These are phyloP conservation scores for Myripristis murdjan DNA, from an alignment of 2,797 vertebrate species.

Conservation along the genomic window DNA sequence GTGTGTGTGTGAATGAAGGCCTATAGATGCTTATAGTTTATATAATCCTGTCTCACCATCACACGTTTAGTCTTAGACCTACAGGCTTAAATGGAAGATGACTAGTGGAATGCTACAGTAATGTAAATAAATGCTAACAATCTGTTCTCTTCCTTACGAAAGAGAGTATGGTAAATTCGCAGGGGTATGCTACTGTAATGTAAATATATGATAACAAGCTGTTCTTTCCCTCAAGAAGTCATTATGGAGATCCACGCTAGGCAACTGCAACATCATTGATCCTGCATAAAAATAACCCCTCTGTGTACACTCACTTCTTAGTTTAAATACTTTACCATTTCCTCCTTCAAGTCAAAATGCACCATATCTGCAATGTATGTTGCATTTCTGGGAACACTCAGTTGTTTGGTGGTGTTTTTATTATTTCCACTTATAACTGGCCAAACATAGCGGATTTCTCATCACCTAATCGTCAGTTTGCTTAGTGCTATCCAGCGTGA, in stretches of 20 bases:
- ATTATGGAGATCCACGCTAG: not conserved
- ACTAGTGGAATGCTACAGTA: not conserved
- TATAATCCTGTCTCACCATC: not conserved
- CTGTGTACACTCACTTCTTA: not conserved
- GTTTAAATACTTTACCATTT: not conserved
- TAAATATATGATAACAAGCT: not conserved
- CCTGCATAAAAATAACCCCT: not conserved
- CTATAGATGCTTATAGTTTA: not conserved
- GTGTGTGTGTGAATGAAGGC: conserved; percentile 5
- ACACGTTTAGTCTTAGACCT: not conserved
- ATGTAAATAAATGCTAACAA: not conserved
- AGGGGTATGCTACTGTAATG: not conserved
- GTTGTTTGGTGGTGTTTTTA: too few relatives aligned
- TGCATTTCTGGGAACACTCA: too few relatives aligned
- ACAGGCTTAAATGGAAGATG: not conserved
- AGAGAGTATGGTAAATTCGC: not conserved
- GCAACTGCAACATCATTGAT: not conserved
- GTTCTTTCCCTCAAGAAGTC: not conserved
- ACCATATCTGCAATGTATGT: too few relatives aligned
- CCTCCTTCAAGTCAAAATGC: not conserved
- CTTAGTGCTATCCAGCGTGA: too few relatives aligned
- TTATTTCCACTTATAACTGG: too few relatives aligned
- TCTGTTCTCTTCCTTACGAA: not conserved
- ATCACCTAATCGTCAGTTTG: too few relatives aligned
- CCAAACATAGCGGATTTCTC: too few relatives aligned